phyloP scores from a whole-genome alignment of 2,113 vertebrate genomes.

The Callipepla squamata region DNA sequence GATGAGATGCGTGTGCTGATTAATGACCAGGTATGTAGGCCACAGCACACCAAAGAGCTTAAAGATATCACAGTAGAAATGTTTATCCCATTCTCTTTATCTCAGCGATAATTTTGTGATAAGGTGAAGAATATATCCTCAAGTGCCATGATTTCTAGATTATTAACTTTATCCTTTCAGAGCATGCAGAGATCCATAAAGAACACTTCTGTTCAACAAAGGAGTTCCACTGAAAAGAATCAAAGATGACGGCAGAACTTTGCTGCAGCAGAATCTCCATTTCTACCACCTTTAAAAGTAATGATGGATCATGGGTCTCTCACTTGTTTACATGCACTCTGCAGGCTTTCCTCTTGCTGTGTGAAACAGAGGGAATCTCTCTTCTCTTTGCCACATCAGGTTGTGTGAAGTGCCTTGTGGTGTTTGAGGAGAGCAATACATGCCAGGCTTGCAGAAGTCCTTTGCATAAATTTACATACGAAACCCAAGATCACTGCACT shows the following conservation, averaged over 20 bases:
- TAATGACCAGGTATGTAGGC: neutral
- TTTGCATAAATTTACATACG: constrained; percentile 80
- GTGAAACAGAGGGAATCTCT: constrained; percentile 15
- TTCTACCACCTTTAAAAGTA: neutral
- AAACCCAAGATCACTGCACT: constrained; percentile 43
- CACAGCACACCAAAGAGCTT: neutral
- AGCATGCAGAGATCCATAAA: neutral
- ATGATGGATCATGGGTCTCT: neutral
- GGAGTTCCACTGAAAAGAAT: neutral
- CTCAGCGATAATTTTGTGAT: neutral
- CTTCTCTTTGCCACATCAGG: constrained; percentile 45
- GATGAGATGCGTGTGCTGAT: neutral
- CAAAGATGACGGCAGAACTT: neutral
- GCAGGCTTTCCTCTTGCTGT: constrained; percentile 1
- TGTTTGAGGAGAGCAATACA: constrained; percentile 55
- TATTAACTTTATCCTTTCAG: neutral
- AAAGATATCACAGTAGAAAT: neutral
- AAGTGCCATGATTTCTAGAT: neutral
- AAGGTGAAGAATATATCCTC: neutral
- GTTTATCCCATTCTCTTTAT: neutral
- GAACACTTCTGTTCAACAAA: neutral
- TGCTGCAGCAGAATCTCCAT: neutral
- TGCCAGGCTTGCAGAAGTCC: constrained; percentile 44
- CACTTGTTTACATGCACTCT: constrained; percentile 14
- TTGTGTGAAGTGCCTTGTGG: constrained; percentile 36